phyloP scores from a whole-genome alignment of 2,113 vertebrate genomes.

The Ammodytes marinus region DNA sequence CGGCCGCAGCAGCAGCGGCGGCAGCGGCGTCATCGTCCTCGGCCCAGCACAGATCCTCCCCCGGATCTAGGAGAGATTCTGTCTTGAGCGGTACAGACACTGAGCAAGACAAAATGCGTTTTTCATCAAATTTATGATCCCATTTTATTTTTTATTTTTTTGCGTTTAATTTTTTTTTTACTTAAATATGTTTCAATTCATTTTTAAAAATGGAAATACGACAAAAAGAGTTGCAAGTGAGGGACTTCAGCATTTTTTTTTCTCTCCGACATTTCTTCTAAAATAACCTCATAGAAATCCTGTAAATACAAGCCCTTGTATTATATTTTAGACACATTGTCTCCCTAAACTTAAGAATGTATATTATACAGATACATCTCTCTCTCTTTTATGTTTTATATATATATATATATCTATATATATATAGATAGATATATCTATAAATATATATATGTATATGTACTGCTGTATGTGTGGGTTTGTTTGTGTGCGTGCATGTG shows the following conservation, averaged over 20 bases:
- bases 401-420: slow-evolving; percentile 55
- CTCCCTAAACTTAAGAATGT: slow-evolving; percentile 92
- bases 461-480: slow-evolving; percentile 55
- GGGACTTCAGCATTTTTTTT: slow-evolving; percentile 86
- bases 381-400: slow-evolving; percentile 66
- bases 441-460: slow-evolving; percentile 22
- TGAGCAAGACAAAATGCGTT: slow-evolving; percentile 96
- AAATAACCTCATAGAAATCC: slow-evolving; percentile 89
- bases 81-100: slow-evolving; percentile 94
- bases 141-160: slow-evolving; percentile 71
- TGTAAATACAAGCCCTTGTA: slow-evolving; percentile 90
- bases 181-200: slow-evolving; percentile 76
- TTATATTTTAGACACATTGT: slow-evolving; percentile 93
- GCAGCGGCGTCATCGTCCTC: slow-evolving; percentile 72
- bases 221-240: slow-evolving; percentile 80
- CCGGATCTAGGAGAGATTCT: slow-evolving; percentile 88
- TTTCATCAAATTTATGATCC: slow-evolving; percentile 98
- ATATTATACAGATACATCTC: slow-evolving; percentile 86
- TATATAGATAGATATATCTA: neutral
- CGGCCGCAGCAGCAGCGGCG: slow-evolving; percentile 61
- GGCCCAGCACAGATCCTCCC: slow-evolving; percentile 89
- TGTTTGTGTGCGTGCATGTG: slow-evolving; percentile 42
- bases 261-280: slow-evolving; percentile 77
- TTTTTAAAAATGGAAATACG: slow-evolving; percentile 81
- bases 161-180: slow-evolving; percentile 14